Percentiles rank a stretch among this genome's conserved stretches.
phyloP scores from a whole-genome alignment of 2,113 vertebrate species.

The Chunga burmeisteri region DNA sequence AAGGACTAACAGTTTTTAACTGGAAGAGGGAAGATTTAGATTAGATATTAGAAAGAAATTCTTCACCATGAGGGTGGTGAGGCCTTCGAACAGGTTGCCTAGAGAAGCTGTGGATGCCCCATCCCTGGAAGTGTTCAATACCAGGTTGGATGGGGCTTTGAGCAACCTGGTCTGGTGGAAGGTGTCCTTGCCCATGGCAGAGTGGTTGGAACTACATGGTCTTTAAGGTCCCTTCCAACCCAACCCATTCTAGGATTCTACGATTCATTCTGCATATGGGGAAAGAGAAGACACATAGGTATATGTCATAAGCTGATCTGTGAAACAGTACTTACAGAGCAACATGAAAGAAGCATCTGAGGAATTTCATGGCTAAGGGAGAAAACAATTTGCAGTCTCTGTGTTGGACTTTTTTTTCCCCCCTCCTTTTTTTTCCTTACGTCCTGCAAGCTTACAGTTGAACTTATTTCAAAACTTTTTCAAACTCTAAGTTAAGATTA shows the following conservation, averaged over 20 bases:
- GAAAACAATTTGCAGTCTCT: background rate
- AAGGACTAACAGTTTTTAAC: background rate
- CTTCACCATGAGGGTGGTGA: background rate
- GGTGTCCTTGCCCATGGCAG: background rate
- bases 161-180: background rate
- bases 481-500: background rate
- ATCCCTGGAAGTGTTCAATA: background rate
- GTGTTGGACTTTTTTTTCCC: rapidly evolving
- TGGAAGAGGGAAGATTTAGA: background rate
- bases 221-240: background rate
- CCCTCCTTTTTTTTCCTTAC: background rate
- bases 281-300: background rate
- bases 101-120: background rate
- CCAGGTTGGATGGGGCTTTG: background rate
- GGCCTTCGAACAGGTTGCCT: background rate
- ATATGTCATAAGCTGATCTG: background rate
- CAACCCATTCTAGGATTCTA: background rate
- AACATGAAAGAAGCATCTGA: background rate
- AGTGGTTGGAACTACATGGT: background rate
- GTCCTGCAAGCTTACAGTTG: background rate
- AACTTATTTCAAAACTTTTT: background rate
- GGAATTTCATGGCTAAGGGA: background rate
- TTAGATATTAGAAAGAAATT: background rate
- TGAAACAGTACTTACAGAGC: background rate
- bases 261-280: background rate